These are phyloP conservation scores for Cavia aperea DNA, from an alignment of 2,113 vertebrate species.

Conservation along the genomic window DNA sequence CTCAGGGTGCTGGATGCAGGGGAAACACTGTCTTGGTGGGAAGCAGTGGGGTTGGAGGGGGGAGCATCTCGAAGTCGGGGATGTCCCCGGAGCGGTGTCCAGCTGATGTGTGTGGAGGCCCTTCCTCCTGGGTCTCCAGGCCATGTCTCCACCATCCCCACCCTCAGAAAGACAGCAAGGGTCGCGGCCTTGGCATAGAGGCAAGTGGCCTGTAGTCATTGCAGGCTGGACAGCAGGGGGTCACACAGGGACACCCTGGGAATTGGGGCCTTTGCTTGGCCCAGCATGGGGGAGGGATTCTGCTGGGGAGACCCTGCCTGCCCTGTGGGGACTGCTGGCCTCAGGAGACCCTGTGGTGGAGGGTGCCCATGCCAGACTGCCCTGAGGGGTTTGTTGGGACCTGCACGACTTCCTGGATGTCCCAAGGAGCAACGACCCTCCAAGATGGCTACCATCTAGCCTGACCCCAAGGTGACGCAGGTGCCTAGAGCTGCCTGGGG, in stretches of 20 bases:
- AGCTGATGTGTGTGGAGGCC: background rate
- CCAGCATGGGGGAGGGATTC: background rate
- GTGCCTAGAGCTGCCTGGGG: background rate
- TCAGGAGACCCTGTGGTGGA: background rate
- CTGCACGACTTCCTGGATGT: background rate
- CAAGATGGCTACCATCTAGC: background rate
- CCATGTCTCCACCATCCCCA: background rate
- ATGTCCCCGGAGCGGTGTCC: background rate
- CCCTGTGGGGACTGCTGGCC: background rate
- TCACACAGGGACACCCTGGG: background rate
- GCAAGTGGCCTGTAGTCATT: background rate
- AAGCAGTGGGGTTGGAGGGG: background rate
- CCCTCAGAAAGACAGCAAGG: background rate
- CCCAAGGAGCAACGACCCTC: background rate
- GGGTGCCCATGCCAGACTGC: background rate
- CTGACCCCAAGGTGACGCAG: background rate
- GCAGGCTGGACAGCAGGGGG: background rate
- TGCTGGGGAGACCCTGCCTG: background rate
- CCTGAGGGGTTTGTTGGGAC: background rate
- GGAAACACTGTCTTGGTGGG: background rate
- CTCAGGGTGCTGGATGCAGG: background rate
- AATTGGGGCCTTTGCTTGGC: background rate
- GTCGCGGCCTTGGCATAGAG: background rate
- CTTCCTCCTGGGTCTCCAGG: background rate
- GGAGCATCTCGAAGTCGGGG: background rate